These are phyloP conservation scores for Eupeodes corollae DNA, from an alignment of 1,140 invertebrate species.

Conservation along the genomic window DNA sequence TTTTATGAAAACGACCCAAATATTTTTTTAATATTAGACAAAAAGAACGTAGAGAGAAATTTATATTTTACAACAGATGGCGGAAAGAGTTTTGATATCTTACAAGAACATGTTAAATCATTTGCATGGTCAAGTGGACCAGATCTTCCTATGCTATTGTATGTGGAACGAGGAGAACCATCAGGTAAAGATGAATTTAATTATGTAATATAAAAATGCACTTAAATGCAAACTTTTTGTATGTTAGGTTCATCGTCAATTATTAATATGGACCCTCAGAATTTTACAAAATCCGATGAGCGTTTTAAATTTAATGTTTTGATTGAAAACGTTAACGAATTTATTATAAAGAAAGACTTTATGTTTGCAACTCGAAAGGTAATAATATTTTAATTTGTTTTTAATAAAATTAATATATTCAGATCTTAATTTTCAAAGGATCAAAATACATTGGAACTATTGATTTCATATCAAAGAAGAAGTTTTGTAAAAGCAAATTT, in stretches of 20 bases:
- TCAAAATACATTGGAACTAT: slow-evolving; percentile 56
- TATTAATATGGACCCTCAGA: slow-evolving; percentile 4
- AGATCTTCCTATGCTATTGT: slow-evolving; percentile 42
- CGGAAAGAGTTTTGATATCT: slow-evolving; percentile 54
- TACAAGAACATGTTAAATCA: slow-evolving; percentile 63
- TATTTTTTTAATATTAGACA: slow-evolving; percentile 57
- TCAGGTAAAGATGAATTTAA: no score
- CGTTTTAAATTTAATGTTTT: slow-evolving; percentile 39
- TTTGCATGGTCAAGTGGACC: slow-evolving; percentile 56
- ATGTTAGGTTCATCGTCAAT: slow-evolving; percentile 6
- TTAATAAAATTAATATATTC: slow-evolving; percentile 2
- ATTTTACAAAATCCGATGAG: slow-evolving; percentile 25
- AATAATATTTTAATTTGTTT: neutral
- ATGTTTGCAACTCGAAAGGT: slow-evolving; percentile 59
- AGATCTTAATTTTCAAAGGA: slow-evolving; percentile 12
- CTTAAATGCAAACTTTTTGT: neutral
- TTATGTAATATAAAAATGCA: no score
- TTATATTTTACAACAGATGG: slow-evolving; percentile 67
- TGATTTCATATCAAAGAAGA: slow-evolving; percentile 62
- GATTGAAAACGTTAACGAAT: slow-evolving; percentile 62
- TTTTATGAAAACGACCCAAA: slow-evolving; percentile 57
- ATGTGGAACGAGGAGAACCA: slow-evolving; percentile 57
- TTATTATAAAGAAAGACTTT: slow-evolving; percentile 70
- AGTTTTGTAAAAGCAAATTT: slow-evolving; percentile 63
- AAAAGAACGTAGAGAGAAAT: slow-evolving; percentile 50